phyloP scores from a whole-genome alignment of 2,113 vertebrate species.

The Marmota monax region DNA sequence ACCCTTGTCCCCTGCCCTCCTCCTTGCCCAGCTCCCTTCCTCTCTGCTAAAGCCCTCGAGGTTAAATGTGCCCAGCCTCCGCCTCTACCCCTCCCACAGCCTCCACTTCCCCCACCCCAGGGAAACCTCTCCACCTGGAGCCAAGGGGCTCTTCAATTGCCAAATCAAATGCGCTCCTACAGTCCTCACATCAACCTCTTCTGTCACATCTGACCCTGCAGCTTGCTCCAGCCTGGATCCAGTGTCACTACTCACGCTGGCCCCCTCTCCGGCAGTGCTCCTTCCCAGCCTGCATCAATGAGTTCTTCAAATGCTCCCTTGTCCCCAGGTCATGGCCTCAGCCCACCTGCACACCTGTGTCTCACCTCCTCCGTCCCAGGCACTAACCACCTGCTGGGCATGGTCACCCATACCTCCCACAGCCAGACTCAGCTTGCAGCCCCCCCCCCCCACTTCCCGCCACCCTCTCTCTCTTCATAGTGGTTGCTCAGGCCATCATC shows the following conservation, averaged over 20 bases:
- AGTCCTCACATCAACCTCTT: neutral
- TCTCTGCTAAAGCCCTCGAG: neutral
- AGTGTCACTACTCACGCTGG: neutral
- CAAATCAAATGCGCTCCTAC: neutral
- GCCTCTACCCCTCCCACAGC: neutral
- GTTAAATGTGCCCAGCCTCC: neutral
- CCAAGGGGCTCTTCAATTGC: neutral
- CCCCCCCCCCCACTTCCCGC: neutral
- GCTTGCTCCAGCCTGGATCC: neutral
- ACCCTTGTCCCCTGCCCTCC: neutral
- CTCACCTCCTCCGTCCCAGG: neutral
- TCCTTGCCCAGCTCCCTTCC: rapidly evolving
- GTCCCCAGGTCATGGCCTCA: neutral
- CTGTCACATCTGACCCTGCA: neutral
- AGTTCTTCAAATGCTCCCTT: neutral
- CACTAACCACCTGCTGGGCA: rapidly evolving
- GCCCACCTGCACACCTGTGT: too few relatives aligned
- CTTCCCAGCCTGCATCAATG: neutral
- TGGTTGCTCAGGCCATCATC: neutral
- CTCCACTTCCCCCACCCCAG: neutral
- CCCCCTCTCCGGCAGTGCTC: neutral
- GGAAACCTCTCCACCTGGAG: neutral
- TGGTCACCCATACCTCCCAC: neutral
- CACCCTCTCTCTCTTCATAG: neutral
- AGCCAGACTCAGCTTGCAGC: too few relatives aligned